Base-by-base conservation (phyloP, 2,888 invertebrate genomes). In the Watsonalla binaria region DNA sequence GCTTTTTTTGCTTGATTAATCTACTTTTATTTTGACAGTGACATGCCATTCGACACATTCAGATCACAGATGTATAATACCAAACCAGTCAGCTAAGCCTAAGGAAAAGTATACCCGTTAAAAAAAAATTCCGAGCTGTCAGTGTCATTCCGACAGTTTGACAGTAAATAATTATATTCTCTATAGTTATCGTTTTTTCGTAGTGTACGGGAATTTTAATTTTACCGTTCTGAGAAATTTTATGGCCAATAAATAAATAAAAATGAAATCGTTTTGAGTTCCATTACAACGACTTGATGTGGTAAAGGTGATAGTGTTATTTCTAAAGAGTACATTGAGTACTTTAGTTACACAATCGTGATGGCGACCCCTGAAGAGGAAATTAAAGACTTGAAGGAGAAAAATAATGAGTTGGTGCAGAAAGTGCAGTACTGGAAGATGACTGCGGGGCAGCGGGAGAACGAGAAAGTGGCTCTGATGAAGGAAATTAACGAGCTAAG, bases 351-450 rank as follows among this genome's bases (percentile, higher is more conserved):
- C 42, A 42, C 42, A 51, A 51, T 51, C 59, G 56, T 58, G 61
- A 85, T 82, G 83, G 72, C 76, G 60, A 73, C 76, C 55, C 64
- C 70, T n/a, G 86, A 86, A 69, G 82, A 84, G 45, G 82, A 86
- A 71, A 55, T 81, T 37, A 78, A 75, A 65, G 76, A 78, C 58
- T 76, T 90, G 7, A 78, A 70, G 56, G 78, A 81, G 58, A 80
- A 75, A 72, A 91, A 91, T 62, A 85, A 72, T 72, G 86, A 88
- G 57, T 66, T 91, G 60, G 89, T 78, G 2, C 78, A 82, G 54
- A 82, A 82, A 59, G 77, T 86, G 6, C 90, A 91, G 52, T 77
- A 77, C 66, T 88, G 82, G 84, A 89, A 87, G 68, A 76, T 87
- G 72, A 74, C 78, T 42, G 84, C 85, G 8, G 84, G 79, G 14